Base-by-base conservation (phyloP, 23 tunicate species). In the Styela plicata region DNA sequence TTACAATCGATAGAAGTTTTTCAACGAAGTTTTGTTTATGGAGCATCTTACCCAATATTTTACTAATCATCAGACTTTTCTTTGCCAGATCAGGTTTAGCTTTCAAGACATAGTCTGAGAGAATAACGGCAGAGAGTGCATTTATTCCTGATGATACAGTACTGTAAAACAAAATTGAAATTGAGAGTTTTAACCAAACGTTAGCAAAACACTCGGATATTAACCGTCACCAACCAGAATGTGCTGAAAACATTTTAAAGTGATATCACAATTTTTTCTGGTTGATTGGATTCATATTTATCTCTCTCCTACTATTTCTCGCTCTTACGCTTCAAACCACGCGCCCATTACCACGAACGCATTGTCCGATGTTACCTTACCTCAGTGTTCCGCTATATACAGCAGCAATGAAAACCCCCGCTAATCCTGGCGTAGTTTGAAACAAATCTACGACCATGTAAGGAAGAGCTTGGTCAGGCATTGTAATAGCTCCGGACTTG, bases 101-200 rank as follows among this genome's bases (percentile, higher is more conserved):
- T 53, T 67, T 68, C 21, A 85, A 25, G 26, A 78, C 52, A 52
- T 76, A 44, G 68, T 85, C 89, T 69, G 78, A 76, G 16, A 85
- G 33, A 24, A 85, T 69, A 2, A 76, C 69, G 2, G 83, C 33
- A 2, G 78, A 25, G 13, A 78, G 22, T 37, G 89, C 78, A 31
- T 85, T 85, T 24, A 85, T 76, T 37, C 89, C 83, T 27, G 89
- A 85, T 36, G 89, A 85, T 25, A 85, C 83, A 7, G 89, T 85
- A 77, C 89, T 85, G 79, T 17, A 85, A 52, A 85, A 78, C 2
- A 52, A 52, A 36, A 7, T 19, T n/a, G n/a, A n/a, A n/a, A n/a
- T n/a, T n/a, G n/a, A n/a, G n/a, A n/a, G n/a, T n/a, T n/a, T n/a
- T n/a, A n/a, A n/a, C n/a, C n/a, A n/a, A n/a, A n/a, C n/a, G n/a